Conservation (phyloP, 2,113 vertebrate species). For the Paracanthobrama guichenoti region DNA sequence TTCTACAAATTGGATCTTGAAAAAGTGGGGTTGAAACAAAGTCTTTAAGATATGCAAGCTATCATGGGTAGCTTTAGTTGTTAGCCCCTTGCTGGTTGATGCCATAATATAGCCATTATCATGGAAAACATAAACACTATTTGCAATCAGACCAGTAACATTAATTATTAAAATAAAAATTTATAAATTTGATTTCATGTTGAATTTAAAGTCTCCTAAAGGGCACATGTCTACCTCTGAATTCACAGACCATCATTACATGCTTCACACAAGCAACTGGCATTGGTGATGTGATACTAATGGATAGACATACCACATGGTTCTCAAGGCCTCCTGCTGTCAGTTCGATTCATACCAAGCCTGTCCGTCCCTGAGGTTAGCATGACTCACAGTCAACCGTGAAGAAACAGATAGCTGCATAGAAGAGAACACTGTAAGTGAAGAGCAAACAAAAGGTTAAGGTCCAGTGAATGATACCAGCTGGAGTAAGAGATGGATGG, state of each 20-base stretch:
- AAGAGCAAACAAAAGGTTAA: conserved; percentile 16
- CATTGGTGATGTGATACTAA: conserved; percentile 21
- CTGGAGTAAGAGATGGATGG: neutral
- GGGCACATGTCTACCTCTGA: neutral
- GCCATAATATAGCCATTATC: neutral
- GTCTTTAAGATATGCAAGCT: neutral
- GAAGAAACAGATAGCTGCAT: conserved; percentile 25
- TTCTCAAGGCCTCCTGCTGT: conserved; percentile 23
- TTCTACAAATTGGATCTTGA: neutral
- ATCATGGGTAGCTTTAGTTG: neutral
- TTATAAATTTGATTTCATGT: neutral
- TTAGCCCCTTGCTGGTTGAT: neutral
- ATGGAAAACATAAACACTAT: neutral
- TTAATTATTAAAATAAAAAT: neutral
- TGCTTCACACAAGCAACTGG: neutral
- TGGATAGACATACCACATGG: neutral
- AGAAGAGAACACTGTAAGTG: conserved; percentile 18
- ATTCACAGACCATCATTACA: neutral
- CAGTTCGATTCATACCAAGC: conserved; percentile 20
- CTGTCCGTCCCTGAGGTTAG: conserved; percentile 15
- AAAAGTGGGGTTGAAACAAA: neutral
- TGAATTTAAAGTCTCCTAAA: neutral
- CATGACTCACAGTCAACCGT: conserved; percentile 8
- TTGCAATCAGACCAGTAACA: neutral
- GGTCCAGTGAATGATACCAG: conserved; percentile 2